A percentile compares a stretch with the other conserved stretches of the same genome.
Evolutionary conservation across 2,888 invertebrate species (phyloP).

Genomic region (Muscina levida): DNA sequence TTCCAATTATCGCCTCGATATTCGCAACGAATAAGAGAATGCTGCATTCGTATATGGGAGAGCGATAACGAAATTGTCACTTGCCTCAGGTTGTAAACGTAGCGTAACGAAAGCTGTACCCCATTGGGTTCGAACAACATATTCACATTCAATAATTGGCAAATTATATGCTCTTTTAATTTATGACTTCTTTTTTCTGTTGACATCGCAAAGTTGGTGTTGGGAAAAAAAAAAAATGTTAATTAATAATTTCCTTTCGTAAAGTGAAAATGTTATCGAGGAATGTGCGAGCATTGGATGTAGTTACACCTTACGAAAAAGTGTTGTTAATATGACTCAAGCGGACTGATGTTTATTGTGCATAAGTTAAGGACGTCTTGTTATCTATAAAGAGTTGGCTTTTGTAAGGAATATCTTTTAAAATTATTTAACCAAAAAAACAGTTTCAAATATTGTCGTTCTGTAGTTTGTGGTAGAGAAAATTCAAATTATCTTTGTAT

Average conservation of each 20-base stretch:
- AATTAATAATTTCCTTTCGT: constrained; percentile 49
- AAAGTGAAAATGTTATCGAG: background rate
- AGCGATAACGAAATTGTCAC: constrained; percentile 55
- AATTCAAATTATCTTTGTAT: no score
- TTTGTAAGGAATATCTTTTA: no score
- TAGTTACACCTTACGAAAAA: no score
- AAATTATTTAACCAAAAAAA: no score
- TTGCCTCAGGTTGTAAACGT: constrained; percentile 38
- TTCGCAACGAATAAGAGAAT: background rate
- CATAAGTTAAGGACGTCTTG: no score
- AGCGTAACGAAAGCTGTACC: constrained; percentile 15
- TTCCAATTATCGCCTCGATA: background rate
- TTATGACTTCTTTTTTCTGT: constrained; percentile 33
- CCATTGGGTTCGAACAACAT: constrained; percentile 6
- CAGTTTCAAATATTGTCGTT: no score
- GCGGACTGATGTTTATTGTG: no score
- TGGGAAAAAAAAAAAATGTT: constrained; percentile 29
- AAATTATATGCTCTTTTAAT: constrained; percentile 55
- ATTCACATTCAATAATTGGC: constrained; percentile 46
- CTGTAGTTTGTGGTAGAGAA: no score
- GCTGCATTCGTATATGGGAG: background rate
- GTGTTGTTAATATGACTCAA: no score
- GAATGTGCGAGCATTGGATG: background rate
- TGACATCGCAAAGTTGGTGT: background rate
- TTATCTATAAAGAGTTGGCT: no score